A percentile compares a stretch with the other conserved stretches of the same genome.
These are phyloP conservation scores for Tauraco erythrolophus DNA, from an alignment of 2,113 vertebrate species.

Conservation along the genomic window DNA sequence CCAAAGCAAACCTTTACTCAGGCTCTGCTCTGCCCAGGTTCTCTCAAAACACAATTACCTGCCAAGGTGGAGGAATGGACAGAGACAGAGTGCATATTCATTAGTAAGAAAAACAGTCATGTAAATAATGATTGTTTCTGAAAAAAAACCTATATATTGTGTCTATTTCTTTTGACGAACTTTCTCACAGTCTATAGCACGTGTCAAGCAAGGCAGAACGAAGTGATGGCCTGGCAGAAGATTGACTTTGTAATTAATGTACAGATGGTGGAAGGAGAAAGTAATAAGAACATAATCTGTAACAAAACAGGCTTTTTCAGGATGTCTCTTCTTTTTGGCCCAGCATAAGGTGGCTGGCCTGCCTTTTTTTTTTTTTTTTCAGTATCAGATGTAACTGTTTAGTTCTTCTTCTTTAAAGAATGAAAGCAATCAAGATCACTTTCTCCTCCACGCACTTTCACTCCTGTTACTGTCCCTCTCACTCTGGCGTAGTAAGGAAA, in stretches of 20 bases:
- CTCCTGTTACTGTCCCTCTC: not conserved
- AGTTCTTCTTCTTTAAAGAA: not conserved
- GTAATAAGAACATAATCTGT: not conserved
- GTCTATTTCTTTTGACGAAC: not conserved
- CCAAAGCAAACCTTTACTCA: not conserved
- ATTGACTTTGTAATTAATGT: not conserved
- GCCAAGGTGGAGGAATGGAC: not conserved
- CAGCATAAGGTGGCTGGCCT: not conserved
- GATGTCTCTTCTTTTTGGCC: not conserved
- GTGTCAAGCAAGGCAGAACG: not conserved
- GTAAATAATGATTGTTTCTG: not conserved
- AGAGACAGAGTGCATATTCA: not conserved
- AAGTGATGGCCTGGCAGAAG: not conserved
- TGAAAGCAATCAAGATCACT: not conserved
- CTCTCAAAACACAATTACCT: not conserved
- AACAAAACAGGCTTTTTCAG: not conserved
- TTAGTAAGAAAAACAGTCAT: not conserved
- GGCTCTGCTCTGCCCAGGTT: not conserved
- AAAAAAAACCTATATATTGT: not conserved
- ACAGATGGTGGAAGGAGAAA: not conserved
- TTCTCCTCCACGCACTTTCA: not conserved
- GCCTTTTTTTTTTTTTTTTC: not conserved
- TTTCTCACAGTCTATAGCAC: not conserved
- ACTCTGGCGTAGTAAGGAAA: not conserved
- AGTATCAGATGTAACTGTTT: not conserved